A percentile compares a stretch with the other conserved stretches of the same genome.
These are phyloP conservation scores for Troides helena DNA, from an alignment of 2,888 invertebrate genomes.

Conservation along the genomic window DNA sequence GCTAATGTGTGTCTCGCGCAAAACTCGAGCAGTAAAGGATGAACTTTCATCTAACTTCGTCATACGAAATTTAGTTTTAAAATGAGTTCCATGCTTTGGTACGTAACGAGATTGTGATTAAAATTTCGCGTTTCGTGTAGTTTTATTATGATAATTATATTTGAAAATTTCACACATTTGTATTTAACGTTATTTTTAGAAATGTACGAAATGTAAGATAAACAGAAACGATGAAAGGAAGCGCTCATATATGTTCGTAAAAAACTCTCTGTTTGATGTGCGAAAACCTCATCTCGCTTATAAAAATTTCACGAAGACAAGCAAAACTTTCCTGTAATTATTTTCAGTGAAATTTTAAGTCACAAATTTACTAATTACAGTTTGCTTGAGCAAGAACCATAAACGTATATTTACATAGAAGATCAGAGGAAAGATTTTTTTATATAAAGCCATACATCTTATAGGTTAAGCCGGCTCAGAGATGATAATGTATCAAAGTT, in stretches of 20 bases:
- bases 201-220: background rate
- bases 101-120: conserved; percentile 22
- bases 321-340: too few species aligned
- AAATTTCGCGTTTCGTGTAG: conserved; percentile 16
- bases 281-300: too few species aligned
- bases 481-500: too few species aligned
- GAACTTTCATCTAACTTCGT: conserved; percentile 26
- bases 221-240: background rate
- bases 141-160: conserved; percentile 23
- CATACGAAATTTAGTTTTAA: conserved; percentile 29
- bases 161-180: background rate
- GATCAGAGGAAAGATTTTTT: too few species aligned
- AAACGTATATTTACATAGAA: too few species aligned
- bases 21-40: conserved; percentile 3
- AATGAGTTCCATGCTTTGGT: conserved; percentile 24
- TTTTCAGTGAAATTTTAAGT: too few species aligned
- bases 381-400: too few species aligned
- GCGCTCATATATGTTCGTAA: background rate
- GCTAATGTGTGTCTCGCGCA: conserved; percentile 17
- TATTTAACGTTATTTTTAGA: background rate
- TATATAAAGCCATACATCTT: too few species aligned
- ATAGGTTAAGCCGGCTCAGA: too few species aligned
- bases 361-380: too few species aligned
- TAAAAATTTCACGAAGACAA: too few species aligned
- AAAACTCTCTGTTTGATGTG: background rate